Base-by-base conservation (phyloP, 2,797 vertebrate genomes). In the Notolabrus celidotus region DNA sequence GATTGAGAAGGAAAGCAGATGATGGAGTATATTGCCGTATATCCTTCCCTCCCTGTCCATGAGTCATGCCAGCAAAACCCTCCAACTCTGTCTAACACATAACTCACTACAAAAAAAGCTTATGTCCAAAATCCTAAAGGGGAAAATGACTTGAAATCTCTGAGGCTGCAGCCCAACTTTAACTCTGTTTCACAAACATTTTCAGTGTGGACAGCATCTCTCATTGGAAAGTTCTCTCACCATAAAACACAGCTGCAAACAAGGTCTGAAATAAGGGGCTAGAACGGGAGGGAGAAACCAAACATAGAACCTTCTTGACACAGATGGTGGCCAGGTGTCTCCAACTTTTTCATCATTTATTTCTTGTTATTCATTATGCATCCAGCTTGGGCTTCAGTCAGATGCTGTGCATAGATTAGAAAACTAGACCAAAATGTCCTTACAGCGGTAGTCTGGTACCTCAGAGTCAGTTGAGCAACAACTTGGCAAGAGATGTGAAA, bases 351-450 rank as follows among this genome's bases (percentile, higher is more conserved):
- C 86, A 88, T 90, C 77, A 82, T 91, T 90, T 90, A 89, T 90
- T 87, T 88, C 71, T 75, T 74, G 82, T 82, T 71, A 89, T 92
- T 88, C 83, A 89, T 92, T 90, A 91, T 90, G 85, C 83, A 90
- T 89, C 72, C 66, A 73, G 68, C 80, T 73, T 55, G 69, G 67
- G 63, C 79, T 80, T 80, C 68, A 77, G 67, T 89, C 83, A 88
- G 80, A 91, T 86, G 89, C 69, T 79, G 68, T 51, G 81, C 80
- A 87, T 77, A 80, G 71, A 91, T 88, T 84, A 86, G 80, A 71
- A 83, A 80, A 73, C 33, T 67, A 69, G 51, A 77, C 67, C 59
- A 78, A 79, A 75, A 77, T 55, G 23, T 78, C 71, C 71, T 82
- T 63, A 65, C 76, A 77, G 83, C 72, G 42, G 39, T 59, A 50